Percentiles rank a stretch among this genome's conserved stretches.
phyloP scores from a whole-genome alignment of 2,113 vertebrate species.

The Solenodon paradoxus region DNA sequence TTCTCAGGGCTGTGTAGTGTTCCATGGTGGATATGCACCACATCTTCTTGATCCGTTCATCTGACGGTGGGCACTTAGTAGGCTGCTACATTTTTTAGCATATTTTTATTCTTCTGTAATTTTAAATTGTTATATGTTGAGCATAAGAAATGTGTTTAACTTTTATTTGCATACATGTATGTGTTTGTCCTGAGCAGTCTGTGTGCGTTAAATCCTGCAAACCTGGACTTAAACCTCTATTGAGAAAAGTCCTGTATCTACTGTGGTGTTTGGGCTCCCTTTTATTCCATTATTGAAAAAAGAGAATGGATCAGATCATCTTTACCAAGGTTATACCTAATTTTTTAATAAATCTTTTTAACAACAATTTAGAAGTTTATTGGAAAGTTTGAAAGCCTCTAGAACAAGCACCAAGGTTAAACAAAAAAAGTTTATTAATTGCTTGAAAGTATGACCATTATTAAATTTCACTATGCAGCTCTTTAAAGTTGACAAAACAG shows the following conservation, averaged over 20 bases:
- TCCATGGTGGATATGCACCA: no score
- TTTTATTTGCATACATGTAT: not conserved
- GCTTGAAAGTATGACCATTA: not conserved
- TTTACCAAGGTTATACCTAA: not conserved
- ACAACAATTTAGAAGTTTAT: constrained; percentile 2
- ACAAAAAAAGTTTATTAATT: not conserved
- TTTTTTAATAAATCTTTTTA: no score
- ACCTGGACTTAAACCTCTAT: not conserved
- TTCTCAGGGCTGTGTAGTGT: no score
- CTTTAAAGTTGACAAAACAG: not conserved
- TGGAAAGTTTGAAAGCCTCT: not conserved
- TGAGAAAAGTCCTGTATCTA: not conserved
- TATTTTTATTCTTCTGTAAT: not conserved
- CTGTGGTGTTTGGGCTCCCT: not conserved
- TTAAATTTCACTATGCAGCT: not conserved
- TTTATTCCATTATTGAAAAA: not conserved
- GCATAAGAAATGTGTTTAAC: not conserved
- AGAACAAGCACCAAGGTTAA: not conserved
- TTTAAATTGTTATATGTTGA: not conserved
- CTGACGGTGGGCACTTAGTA: no score
- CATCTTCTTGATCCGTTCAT: no score
- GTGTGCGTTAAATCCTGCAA: not conserved
- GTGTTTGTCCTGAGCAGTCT: not conserved
- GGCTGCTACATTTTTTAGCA: no score
- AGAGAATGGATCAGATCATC: not conserved